phyloP scores from a whole-genome alignment of 2,797 vertebrate species.

The Rhynchotus rufescens region DNA sequence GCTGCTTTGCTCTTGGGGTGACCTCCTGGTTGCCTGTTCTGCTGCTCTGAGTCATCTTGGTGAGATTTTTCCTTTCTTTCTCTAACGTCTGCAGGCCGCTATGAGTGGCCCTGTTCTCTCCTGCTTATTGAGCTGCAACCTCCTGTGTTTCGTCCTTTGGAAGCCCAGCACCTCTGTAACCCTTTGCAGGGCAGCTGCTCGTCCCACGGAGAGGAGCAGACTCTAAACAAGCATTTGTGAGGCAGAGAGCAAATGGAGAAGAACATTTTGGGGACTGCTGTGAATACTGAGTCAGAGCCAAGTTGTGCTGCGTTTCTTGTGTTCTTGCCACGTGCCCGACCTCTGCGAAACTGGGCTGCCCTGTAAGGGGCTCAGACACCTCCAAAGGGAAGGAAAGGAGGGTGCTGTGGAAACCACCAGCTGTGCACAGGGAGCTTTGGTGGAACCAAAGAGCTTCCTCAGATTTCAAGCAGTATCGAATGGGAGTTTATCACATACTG shows the following conservation, averaged over 20 bases:
- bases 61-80: background rate
- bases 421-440: background rate
- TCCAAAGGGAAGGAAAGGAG: background rate
- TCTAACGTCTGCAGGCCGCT: background rate
- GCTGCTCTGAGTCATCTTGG: background rate
- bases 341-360: background rate
- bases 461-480: background rate
- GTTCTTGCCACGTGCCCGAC: background rate
- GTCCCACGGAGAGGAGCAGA: background rate
- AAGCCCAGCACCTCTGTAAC: background rate
- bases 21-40: background rate
- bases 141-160: background rate
- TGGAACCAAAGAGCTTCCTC: background rate
- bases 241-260: background rate
- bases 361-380: background rate
- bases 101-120: background rate
- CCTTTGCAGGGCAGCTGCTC: background rate
- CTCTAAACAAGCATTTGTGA: no score
- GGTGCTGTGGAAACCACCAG: background rate
- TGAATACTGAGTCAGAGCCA: background rate
- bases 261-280: background rate
- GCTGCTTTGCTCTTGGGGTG: background rate
- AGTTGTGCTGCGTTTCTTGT: background rate
- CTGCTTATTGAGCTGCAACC: background rate
- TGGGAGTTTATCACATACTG: background rate